Evolutionary conservation across 2,113 vertebrate genomes (phyloP), one percentile per base, ranked within the genome.

Genomic region (Odocoileus virginianus): DNA sequence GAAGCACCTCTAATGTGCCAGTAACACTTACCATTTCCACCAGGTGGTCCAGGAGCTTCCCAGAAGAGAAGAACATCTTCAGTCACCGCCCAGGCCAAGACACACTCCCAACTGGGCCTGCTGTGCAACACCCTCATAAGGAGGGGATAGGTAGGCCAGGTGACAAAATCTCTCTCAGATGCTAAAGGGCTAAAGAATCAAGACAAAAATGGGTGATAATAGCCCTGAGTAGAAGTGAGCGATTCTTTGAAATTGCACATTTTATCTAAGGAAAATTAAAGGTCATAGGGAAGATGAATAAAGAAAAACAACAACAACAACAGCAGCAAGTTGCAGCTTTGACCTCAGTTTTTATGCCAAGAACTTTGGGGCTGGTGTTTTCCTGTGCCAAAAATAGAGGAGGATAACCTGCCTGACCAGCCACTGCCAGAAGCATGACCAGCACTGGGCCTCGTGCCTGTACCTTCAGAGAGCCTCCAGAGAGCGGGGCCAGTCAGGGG

Each of bases 251-350:
- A 95, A 95, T 52, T 45, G 57, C 78, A 78, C 78, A 71, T 64
- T 85, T 85, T 45, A 83, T n/a, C 52, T 78, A 92, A 89, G 40
- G 67, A 96, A 97, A 94, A 74, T 67, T 91, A 83, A 43, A 94
- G 55, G 89, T 79, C 85, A 96, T 83, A 43, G 43, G 40, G 25
- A 7, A 86, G 25, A 16, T 86, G 27, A 23, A 43, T 36, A 86
- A 84, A 61, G 47, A 57, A 60, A 6, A 21, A 52, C 71, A 92
- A 86, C 43, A 30, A 7, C 12, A n/a, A 47, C 23, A n/a, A 7
- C 21, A 28, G 30, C 21, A 28, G 30, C 8, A n/a, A 95, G 15
- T 12, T 84, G 36, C 33, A 87, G 45, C 45, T 79, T 74, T 90
- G 85, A 85, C 21, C 19, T 97, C 58, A 54, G 47, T 90, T 81